These are phyloP conservation scores for Dermatemys mawii DNA, from an alignment of 2,113 vertebrate genomes.

Conservation along the genomic window DNA sequence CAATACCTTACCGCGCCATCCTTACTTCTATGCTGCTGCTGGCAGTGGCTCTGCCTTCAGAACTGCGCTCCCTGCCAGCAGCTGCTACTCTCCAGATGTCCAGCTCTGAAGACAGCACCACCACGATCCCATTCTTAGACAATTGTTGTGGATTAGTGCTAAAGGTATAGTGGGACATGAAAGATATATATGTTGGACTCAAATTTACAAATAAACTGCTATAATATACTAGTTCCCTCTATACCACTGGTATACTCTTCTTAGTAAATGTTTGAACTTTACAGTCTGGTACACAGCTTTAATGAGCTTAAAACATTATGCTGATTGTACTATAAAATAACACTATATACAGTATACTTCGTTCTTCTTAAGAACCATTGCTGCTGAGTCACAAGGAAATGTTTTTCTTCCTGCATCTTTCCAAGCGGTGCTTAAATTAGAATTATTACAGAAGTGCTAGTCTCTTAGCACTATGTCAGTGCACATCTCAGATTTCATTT, in stretches of 20 bases:
- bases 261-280: background rate
- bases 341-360: rapidly evolving
- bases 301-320: background rate
- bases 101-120: no score
- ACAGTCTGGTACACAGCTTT: no score
- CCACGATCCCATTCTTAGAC: background rate
- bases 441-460: background rate
- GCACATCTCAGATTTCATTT: background rate
- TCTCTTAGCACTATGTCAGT: background rate
- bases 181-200: background rate
- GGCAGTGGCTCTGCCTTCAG: no score
- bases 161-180: background rate
- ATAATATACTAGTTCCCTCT: background rate
- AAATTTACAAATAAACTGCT: background rate
- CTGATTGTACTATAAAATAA: background rate
- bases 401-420: background rate
- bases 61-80: no score
- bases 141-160: background rate
- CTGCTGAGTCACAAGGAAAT: background rate
- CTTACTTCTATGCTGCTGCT: no score
- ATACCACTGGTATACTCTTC: background rate
- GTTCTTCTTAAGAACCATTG: background rate
- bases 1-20: no score
- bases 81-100: no score
- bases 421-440: background rate